Base-by-base conservation (phyloP, 2,888 invertebrate genomes). In the Rotaria sp. region DNA sequence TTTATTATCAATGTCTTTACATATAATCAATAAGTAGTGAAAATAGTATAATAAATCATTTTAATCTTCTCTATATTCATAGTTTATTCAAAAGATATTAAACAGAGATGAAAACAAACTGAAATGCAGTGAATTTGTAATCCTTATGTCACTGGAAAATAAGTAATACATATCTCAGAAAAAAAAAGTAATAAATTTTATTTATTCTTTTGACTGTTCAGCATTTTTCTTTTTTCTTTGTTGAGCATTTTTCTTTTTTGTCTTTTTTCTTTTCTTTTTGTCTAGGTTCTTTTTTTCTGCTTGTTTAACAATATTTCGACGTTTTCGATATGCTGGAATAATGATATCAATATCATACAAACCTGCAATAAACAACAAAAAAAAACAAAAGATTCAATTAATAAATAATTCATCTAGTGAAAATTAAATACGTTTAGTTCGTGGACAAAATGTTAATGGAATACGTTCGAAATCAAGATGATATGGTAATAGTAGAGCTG, bases 381-480 rank as follows among this genome's bases (percentile, higher is more conserved):
- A n/a, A 13, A 67, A 67, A 26, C 24, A 57, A 18, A 55, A 55
- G 2, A 45, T 45, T 3, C 5, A 45, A 45, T 45, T 45, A n/a
- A 57, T 30, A 30, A 30, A 67, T 2, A 67, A 7, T 67, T 52
- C 24, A 24, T 21, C 52, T 5, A 24, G 3, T n/a, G 3, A 24
- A 35, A 26, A 18, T 26, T 75, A 24, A 38, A n/a, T 80, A 80
- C 80, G 80, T 80, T 45, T 80, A n/a, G 45, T 8, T 80, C 80
- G 41, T 80, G 80, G 80, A 80, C 45, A 45, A 80, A 80, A 80
- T 80, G 80, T 80, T 45, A 80, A 80, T 45, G 80, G 80, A 13
- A 80, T 45, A 80, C 80, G 80, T 45, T 80, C 45, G 2, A 80
- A 80, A 45, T 80, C 45, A 26, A 41, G 3, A 80, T 80, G 80